Evolutionary conservation across 1,140 invertebrate species (phyloP).

Genomic region (Microvelia longipes): DNA sequence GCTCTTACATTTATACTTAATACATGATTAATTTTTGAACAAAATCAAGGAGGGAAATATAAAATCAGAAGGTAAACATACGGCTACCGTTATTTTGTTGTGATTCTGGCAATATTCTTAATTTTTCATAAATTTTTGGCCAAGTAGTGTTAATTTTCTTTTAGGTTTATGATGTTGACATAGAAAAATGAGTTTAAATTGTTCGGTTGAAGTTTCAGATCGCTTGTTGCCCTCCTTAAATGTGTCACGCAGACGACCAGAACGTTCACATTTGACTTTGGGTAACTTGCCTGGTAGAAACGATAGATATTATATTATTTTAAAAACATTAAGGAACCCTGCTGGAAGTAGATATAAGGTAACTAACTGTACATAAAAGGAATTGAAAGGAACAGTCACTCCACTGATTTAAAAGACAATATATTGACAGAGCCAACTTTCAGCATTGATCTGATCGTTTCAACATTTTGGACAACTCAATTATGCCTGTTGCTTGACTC

Average conservation of each 20-base stretch:
- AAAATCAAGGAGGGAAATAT: not conserved
- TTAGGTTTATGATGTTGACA: not conserved
- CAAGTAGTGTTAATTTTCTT: not conserved
- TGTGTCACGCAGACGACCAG: not conserved
- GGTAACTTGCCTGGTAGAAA: not conserved
- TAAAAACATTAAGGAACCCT: not conserved
- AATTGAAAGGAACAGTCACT: no score
- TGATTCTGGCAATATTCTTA: not conserved
- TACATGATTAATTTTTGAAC: not conserved
- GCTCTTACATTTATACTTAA: no score
- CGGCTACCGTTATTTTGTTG: not conserved
- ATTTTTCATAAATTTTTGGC: not conserved
- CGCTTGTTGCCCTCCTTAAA: not conserved
- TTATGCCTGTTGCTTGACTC: no score
- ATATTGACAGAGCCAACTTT: no score
- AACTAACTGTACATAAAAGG: no score
- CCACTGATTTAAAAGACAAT: no score
- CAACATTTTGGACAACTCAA: no score
- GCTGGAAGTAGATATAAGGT: constrained; percentile 1
- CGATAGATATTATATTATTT: not conserved
- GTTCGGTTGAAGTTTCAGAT: not conserved
- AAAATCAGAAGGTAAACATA: not conserved
- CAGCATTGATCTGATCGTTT: no score
- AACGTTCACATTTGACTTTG: constrained; percentile 1
- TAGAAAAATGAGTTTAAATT: constrained; percentile 1